Conservation (phyloP, 2,113 vertebrate species). For the Microcebus ravelobensis region DNA sequence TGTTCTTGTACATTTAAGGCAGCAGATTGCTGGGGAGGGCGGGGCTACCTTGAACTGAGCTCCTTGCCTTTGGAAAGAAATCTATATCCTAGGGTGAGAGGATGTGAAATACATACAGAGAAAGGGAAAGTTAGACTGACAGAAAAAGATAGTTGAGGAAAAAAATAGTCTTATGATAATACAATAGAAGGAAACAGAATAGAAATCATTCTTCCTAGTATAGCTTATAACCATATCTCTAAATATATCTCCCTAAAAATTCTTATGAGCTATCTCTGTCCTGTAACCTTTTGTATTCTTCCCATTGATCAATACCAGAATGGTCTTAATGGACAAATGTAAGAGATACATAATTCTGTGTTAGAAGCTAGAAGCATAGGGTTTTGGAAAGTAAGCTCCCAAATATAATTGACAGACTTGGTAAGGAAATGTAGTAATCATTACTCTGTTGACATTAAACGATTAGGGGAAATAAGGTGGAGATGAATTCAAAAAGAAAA, state of each 20-base stretch:
- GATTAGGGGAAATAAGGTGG: background rate
- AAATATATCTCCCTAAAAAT: constrained; percentile 26
- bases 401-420: background rate
- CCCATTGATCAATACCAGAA: background rate
- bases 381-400: constrained; percentile 37
- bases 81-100: background rate
- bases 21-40: background rate
- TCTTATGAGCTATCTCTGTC: background rate
- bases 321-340: background rate
- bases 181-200: background rate
- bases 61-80: constrained; percentile 30
- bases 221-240: background rate
- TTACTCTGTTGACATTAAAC: constrained; percentile 29
- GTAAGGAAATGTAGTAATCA: constrained; percentile 35
- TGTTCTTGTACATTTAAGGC: constrained; percentile 35
- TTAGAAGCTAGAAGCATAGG: background rate
- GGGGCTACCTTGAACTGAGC: constrained; percentile 27
- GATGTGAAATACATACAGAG: constrained; percentile 5
- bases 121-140: background rate
- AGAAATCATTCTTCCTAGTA: background rate
- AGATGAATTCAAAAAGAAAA: constrained; percentile 21
- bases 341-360: constrained; percentile 12
- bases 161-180: background rate
- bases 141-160: background rate
- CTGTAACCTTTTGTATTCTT: constrained; percentile 17